These are phyloP conservation scores for Drosophila gunungcola DNA, from an alignment of 1,140 invertebrate species.

Conservation along the genomic window DNA sequence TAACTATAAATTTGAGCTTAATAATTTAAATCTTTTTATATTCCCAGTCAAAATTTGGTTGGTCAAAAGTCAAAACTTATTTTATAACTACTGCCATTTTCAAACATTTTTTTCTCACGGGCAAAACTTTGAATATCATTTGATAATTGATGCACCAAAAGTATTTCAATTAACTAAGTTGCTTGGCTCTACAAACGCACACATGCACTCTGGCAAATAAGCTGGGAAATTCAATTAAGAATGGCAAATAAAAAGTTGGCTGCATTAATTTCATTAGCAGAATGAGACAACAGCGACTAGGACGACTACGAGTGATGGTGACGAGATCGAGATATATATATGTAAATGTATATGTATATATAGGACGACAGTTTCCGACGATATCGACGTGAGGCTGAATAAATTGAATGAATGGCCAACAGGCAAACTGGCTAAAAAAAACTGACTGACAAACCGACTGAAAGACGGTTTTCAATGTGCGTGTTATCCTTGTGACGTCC, in stretches of 20 bases:
- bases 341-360: constrained; percentile 1
- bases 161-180: constrained; percentile 56
- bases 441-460: constrained; percentile 31
- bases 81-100: background rate
- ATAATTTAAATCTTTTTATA: no score
- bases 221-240: constrained; percentile 73
- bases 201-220: constrained; percentile 19
- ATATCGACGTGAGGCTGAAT: constrained; percentile 25
- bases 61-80: background rate
- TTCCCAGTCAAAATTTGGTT: background rate
- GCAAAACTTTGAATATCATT: constrained; percentile 22
- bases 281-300: constrained; percentile 28
- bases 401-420: constrained; percentile 12
- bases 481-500: constrained; percentile 61
- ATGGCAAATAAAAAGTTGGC: constrained; percentile 73
- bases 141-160: constrained; percentile 40
- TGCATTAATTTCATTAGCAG: constrained; percentile 77
- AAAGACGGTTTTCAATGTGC: constrained; percentile 34
- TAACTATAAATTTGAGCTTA: no score
- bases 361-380: constrained; percentile 33
- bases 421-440: constrained; percentile 7
- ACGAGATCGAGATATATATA: constrained; percentile 28
- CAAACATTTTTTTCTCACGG: background rate
- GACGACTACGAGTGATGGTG: constrained; percentile 37
- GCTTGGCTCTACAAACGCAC: constrained; percentile 12